Base-by-base conservation (phyloP, 2,888 invertebrate genomes). In the Eudasyphora cyanicolor region DNA sequence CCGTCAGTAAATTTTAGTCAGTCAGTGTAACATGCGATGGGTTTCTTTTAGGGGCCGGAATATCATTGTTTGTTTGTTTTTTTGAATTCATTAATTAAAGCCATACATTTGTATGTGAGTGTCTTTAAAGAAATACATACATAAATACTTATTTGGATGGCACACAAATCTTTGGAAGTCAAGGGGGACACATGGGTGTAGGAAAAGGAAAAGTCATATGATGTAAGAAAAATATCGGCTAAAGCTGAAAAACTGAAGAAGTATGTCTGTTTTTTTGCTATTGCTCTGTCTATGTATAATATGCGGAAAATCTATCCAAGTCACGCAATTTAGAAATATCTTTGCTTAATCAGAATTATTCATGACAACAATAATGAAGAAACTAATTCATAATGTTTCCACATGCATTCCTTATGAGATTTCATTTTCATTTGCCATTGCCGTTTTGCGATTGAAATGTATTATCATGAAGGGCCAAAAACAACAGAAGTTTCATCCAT, bases 301-400 rank as follows among this genome's bases (percentile, higher is more conserved):
- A 57, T 57, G 49, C 19, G 24, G 76, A 82, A 76, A 76, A 73
- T 76, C 67, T 29, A 54, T 8, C n/a, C 7, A 29, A 82, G 79
- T 79, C 82, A 79, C 73, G 82, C 82, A 79, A 79, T 32, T 51
- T 54, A 10, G 42, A 24, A 67, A 67, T 67, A 67, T 42, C 67
- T 42, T 24, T 67, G 42, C 42, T 67, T 67, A 67, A 67, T 42
- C 10, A 42, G 67, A 67, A 67, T 67, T 42, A 67, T 67, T 67
- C 67, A 67, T 67, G 67, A 42, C 14, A 57, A 57, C 3, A 27
- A 45, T 12, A 45, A 14, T 4, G n/a, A 45, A n/a, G 1, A 38
- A 45, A 45, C 14, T 6, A 45, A 45, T 45, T 45, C 45, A 45
- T 45, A 45, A 45, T 45, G 45, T 45, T n/a, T 45, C n/a, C n/a